Conservation (phyloP, 2,113 vertebrate species). For the Scomber scombrus region DNA sequence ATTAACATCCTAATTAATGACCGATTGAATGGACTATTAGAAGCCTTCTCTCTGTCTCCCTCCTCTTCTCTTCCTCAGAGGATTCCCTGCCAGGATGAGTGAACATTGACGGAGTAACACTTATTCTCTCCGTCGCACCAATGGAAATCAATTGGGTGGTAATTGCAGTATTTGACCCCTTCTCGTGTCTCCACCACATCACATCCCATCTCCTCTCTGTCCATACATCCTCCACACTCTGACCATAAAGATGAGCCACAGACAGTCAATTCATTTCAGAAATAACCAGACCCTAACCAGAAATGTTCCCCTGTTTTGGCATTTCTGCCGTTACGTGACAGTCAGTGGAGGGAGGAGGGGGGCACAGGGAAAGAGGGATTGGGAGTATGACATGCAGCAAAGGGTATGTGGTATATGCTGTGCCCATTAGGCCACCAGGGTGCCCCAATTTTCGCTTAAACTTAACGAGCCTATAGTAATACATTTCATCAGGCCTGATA, state of each 20-base stretch:
- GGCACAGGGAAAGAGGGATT: too few relatives aligned
- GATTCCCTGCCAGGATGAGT: slow-evolving; percentile 74
- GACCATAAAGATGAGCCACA: slow-evolving; percentile 61
- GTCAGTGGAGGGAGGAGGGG: too few relatives aligned
- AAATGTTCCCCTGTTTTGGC: too few relatives aligned
- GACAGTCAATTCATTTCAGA: slow-evolving; percentile 63
- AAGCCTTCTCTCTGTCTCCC: slow-evolving; percentile 30
- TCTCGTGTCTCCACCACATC: slow-evolving; percentile 66
- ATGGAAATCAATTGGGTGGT: slow-evolving; percentile 83
- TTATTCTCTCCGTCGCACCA: slow-evolving; percentile 79
- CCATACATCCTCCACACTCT: slow-evolving; percentile 49
- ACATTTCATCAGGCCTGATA: slow-evolving; percentile 48
- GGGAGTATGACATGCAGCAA: too few relatives aligned
- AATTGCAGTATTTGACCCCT: slow-evolving; percentile 83
- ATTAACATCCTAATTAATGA: slow-evolving; percentile 54
- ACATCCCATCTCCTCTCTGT: slow-evolving; percentile 62
- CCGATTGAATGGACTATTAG: slow-evolving; percentile 37
- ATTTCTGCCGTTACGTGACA: too few relatives aligned
- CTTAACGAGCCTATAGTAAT: slow-evolving; percentile 41
- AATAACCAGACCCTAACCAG: not conserved
- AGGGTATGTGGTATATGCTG: too few relatives aligned
- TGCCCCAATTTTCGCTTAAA: slow-evolving; percentile 34
- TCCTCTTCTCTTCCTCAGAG: slow-evolving; percentile 41
- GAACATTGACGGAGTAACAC: slow-evolving; percentile 82
- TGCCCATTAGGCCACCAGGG: too few relatives aligned